phyloP scores from a whole-genome alignment of 2,888 invertebrate genomes.

The Danaus chrysippus region DNA sequence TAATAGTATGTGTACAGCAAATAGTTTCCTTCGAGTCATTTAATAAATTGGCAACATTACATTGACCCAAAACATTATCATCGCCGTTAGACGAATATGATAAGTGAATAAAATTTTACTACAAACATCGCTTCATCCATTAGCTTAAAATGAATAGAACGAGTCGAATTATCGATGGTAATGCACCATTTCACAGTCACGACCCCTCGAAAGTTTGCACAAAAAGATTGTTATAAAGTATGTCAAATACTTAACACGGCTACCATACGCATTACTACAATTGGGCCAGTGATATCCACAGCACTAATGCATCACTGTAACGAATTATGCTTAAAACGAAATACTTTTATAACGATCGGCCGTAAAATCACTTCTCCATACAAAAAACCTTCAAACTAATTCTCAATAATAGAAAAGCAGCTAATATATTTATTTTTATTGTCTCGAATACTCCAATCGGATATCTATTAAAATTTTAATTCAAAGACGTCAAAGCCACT shows the following conservation, averaged over 20 bases:
- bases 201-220: constrained; percentile 61
- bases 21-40: constrained; percentile 47
- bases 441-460: no score
- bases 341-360: background rate
- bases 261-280: constrained; percentile 58
- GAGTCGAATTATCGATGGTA: constrained; percentile 56
- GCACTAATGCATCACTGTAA: constrained; percentile 45
- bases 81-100: constrained; percentile 40
- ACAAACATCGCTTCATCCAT: constrained; percentile 44
- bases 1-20: constrained; percentile 30
- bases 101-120: constrained; percentile 34
- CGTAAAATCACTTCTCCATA: no score
- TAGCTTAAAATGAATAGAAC: constrained; percentile 51
- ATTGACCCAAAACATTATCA: constrained; percentile 39
- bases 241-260: constrained; percentile 63
- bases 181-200: constrained; percentile 74
- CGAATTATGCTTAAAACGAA: constrained; percentile 48
- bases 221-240: constrained; percentile 56
- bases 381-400: no score
- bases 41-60: constrained; percentile 50
- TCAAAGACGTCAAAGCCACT: background rate
- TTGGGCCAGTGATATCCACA: constrained; percentile 52
- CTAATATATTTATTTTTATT: no score
- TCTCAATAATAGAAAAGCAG: no score
- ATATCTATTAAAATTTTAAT: background rate